Percentiles rank a stretch among this genome's conserved stretches.
Evolutionary conservation across 2,888 invertebrate genomes (phyloP).

Genomic region (Nomada goodeniana): DNA sequence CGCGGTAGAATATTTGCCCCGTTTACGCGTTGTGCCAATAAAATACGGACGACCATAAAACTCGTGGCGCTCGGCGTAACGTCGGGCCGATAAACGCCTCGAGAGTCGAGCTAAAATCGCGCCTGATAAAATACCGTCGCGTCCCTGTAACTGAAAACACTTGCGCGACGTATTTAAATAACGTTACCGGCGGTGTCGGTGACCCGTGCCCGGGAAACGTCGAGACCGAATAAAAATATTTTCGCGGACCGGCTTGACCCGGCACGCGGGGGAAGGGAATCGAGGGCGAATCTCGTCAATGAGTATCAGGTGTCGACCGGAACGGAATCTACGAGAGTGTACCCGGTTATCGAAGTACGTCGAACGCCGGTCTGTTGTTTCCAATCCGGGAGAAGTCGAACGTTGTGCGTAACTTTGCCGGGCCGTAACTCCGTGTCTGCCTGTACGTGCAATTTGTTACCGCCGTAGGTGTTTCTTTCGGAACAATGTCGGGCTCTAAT

Average conservation of each 20-base stretch:
- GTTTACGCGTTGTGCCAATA: slow-evolving; percentile 54
- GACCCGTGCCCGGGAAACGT: neutral
- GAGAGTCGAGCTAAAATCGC: slow-evolving; percentile 28
- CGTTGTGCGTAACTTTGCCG: neutral
- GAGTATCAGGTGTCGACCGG: neutral
- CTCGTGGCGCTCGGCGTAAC: slow-evolving; percentile 43
- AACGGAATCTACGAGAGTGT: neutral
- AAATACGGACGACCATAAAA: slow-evolving; percentile 55
- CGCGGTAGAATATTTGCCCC: slow-evolving; percentile 52
- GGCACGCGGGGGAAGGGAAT: neutral
- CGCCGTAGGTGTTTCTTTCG: slow-evolving; percentile 27
- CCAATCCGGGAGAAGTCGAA: neutral
- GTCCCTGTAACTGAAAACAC: slow-evolving; percentile 8
- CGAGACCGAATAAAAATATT: neutral
- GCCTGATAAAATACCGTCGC: slow-evolving; percentile 29
- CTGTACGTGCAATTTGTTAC: slow-evolving; percentile 13
- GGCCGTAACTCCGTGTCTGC: neutral
- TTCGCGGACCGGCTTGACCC: neutral
- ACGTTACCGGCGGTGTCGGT: neutral
- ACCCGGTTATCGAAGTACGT: neutral
- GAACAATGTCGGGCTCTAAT: slow-evolving; percentile 45
- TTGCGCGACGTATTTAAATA: neutral
- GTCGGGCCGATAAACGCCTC: slow-evolving; percentile 47
- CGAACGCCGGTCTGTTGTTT: neutral
- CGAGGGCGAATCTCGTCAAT: neutral